phyloP scores from a whole-genome alignment of 1,140 invertebrate genomes.

The Drosophila rhopaloa region DNA sequence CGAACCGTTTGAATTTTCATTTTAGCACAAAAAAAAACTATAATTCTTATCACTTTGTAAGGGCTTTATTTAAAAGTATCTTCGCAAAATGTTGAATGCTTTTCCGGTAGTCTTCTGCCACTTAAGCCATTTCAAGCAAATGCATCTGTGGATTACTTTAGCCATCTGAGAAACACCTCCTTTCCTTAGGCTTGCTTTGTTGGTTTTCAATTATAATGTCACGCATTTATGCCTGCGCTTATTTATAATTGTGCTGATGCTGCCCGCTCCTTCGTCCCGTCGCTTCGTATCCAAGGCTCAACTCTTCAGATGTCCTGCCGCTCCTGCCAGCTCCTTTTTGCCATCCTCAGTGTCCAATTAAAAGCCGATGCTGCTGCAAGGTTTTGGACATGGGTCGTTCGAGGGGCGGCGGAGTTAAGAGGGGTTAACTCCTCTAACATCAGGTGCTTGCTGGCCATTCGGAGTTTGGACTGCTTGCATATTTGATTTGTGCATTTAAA shows the following conservation, averaged over 20 bases:
- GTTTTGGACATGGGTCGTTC: slow-evolving; percentile 25
- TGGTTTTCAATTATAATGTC: slow-evolving; percentile 63
- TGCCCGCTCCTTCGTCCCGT: not conserved
- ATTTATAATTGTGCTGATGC: slow-evolving; percentile 56
- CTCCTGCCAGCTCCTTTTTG: slow-evolving; percentile 36
- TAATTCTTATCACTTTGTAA: not conserved
- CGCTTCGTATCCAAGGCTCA: slow-evolving; percentile 3
- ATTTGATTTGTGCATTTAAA: slow-evolving; percentile 82
- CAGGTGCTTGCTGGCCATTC: slow-evolving; percentile 51
- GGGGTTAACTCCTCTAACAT: slow-evolving; percentile 53
- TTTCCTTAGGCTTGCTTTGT: slow-evolving; percentile 27
- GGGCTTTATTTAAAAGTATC: slow-evolving; percentile 4
- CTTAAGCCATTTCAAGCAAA: slow-evolving; percentile 16
- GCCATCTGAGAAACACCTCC: slow-evolving; percentile 2
- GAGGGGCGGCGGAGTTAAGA: slow-evolving; percentile 1
- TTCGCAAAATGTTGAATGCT: not conserved
- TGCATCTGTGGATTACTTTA: slow-evolving; percentile 40
- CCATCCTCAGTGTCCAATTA: slow-evolving; percentile 67
- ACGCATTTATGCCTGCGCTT: slow-evolving; percentile 67
- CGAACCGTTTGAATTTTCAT: no score
- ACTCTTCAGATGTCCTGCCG: slow-evolving; percentile 35
- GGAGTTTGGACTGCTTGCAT: slow-evolving; percentile 67
- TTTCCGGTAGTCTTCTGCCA: slow-evolving; percentile 1
- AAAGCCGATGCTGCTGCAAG: slow-evolving; percentile 54
- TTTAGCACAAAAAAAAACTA: no score